phyloP scores from a whole-genome alignment of 2,113 vertebrate species.

The Cacatua alba region DNA sequence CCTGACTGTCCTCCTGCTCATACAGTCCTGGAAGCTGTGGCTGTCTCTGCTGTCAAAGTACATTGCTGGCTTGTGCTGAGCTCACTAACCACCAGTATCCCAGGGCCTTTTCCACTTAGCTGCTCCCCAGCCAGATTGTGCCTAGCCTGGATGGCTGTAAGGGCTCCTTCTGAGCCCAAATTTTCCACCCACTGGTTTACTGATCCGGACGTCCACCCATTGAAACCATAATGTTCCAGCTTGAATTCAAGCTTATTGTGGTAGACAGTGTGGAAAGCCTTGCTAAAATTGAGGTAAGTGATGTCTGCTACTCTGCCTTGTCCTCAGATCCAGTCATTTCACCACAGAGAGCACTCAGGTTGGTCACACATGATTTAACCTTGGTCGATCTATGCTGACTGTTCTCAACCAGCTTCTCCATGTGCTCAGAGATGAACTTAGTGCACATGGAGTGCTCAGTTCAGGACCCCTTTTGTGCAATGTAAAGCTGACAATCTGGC shows the following conservation, averaged over 20 bases:
- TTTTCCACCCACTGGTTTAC: not conserved
- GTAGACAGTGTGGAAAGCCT: not conserved
- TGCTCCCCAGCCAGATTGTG: not conserved
- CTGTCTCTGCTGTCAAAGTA: not conserved
- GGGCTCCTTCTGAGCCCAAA: not conserved
- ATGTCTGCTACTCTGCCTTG: not conserved
- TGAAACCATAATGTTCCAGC: not conserved
- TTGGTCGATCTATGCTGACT: not conserved
- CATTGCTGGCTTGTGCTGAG: not conserved
- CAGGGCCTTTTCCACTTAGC: not conserved
- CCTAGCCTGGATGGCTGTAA: not conserved
- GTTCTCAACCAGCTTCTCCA: not conserved
- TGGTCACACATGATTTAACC: not conserved
- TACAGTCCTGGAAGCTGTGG: not conserved
- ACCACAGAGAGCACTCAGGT: not conserved
- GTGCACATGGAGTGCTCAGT: no score
- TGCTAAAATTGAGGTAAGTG: not conserved
- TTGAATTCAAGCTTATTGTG: not conserved
- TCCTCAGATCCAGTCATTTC: not conserved
- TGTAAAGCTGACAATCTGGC: not conserved
- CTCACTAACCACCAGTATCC: not conserved
- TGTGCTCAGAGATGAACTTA: not conserved
- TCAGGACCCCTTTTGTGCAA: accelerated
- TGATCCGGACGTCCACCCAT: no score
- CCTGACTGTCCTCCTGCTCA: not conserved